Evolutionary conservation across 2,797 vertebrate species (phyloP).

Genomic region (Pangasius sanitwongsei): DNA sequence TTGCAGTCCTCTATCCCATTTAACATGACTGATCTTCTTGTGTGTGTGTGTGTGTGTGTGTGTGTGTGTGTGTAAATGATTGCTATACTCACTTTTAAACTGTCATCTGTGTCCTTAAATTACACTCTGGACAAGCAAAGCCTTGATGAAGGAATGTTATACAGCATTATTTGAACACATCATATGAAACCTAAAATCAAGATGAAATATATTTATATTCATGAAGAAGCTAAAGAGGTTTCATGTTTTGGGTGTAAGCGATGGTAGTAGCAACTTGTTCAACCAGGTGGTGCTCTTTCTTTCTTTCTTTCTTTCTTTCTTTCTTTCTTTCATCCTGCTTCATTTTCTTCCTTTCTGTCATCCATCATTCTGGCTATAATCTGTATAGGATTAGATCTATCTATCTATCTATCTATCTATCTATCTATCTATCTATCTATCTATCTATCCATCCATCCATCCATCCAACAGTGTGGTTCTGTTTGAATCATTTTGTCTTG

Average conservation of each 20-base stretch:
- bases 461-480: constrained; percentile 35
- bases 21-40: not conserved
- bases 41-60: not conserved
- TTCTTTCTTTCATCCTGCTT: not conserved
- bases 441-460: not conserved
- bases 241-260: not conserved
- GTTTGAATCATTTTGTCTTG: too few species aligned
- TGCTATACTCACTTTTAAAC: constrained; percentile 8
- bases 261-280: not conserved
- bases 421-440: not conserved
- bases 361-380: too few species aligned
- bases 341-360: not conserved
- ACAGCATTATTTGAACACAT: not conserved
- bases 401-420: not conserved
- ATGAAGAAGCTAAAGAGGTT: not conserved
- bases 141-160: not conserved
- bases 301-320: not conserved
- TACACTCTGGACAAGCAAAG: not conserved
- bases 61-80: not conserved
- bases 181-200: not conserved
- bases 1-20: not conserved
- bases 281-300: constrained; percentile 3
- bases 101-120: not conserved
- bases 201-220: not conserved
- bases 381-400: not conserved